A percentile compares a stretch with the other conserved stretches of the same genome.
These are phyloP conservation scores for Urechis unicinctus DNA, from an alignment of 2,888 invertebrate species.

Conservation along the genomic window DNA sequence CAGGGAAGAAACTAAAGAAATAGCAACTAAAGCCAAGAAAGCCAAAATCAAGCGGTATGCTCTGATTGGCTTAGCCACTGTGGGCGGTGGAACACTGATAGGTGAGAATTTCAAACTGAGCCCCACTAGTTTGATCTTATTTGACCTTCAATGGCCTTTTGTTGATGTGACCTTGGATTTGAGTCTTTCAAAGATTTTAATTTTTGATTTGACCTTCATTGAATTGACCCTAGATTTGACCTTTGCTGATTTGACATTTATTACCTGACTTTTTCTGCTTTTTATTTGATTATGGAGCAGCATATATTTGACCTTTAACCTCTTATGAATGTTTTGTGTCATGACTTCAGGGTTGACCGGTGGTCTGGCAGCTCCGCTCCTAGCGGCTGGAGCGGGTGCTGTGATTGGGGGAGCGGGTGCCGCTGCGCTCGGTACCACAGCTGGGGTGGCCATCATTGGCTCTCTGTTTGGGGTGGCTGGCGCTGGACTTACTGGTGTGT, in stretches of 20 bases:
- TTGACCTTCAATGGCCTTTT: too few relatives aligned
- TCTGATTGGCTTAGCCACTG: conserved; percentile 61
- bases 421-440: conserved; percentile 42
- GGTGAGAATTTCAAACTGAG: conserved; percentile 28
- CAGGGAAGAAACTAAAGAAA: conserved; percentile 25
- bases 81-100: conserved; percentile 62
- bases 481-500: conserved; percentile 59
- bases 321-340: not conserved
- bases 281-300: too few relatives aligned
- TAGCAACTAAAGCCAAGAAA: conserved; percentile 52
- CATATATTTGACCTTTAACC: too few relatives aligned
- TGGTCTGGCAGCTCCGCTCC: conserved; percentile 62
- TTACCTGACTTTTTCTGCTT: too few relatives aligned
- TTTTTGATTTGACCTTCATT: too few relatives aligned
- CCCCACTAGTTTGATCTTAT: not conserved
- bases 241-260: too few relatives aligned
- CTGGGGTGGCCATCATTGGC: conserved; percentile 54
- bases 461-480: conserved; percentile 65
- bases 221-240: too few relatives aligned
- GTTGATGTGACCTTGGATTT: too few relatives aligned
- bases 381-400: conserved; percentile 52
- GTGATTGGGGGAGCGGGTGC: conserved; percentile 55
- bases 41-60: conserved; percentile 60
- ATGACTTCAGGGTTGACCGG: conserved; percentile 57
- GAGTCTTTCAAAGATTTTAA: too few relatives aligned